Base-by-base conservation (phyloP, 1,140 invertebrate genomes). In the Uloborus diversus region DNA sequence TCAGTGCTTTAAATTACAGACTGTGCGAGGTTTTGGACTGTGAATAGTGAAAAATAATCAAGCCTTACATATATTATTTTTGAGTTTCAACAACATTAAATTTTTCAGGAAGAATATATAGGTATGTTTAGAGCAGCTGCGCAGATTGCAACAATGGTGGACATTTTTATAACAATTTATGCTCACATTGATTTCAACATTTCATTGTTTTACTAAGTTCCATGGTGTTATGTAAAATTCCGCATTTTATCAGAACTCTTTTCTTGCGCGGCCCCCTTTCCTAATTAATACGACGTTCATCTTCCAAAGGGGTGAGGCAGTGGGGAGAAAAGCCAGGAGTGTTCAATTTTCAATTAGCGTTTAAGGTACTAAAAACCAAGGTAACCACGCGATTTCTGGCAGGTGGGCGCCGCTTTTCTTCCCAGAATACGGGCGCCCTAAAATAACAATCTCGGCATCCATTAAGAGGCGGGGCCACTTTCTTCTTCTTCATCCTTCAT, bases 261-360 rank as follows among this genome's bases (percentile, higher is more conserved):
- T 75, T 78, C 73, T 61, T 78, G 37, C 49, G 61, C 59, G 62
- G 47, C 42, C 73, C 73, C 37, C 73, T 33, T 28, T 37, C n/a
- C 73, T 78, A 78, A 78, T 78, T 78, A 78, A 78, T 66, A 65
- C 73, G 53, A n/a, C 57, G 53, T 64, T 23, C 59, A 49, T 51
- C 32, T 61, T 27, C 37, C 25, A 7, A 25, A 4, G 56, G 27
- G 32, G 23, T 28, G 28, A 20, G 14, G 64, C 13, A 20, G 32
- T 17, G n/a, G 65, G 65, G 28, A 28, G 56, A 17, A 14, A 70
- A 13, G 14, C 20, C 33, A 3, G 49, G 33, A 62, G 73, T 78
- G 73, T 78, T 78, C 73, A 65, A 51, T 78, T 78, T 78, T 78
- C 73, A 78, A 78, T 78, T 78, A 78, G 73, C 73, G 73, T 75